A percentile compares a stretch with the other conserved stretches of the same genome.
Evolutionary conservation across 2,797 vertebrate species (phyloP).

Genomic region (Erpetoichthys calabaricus): DNA sequence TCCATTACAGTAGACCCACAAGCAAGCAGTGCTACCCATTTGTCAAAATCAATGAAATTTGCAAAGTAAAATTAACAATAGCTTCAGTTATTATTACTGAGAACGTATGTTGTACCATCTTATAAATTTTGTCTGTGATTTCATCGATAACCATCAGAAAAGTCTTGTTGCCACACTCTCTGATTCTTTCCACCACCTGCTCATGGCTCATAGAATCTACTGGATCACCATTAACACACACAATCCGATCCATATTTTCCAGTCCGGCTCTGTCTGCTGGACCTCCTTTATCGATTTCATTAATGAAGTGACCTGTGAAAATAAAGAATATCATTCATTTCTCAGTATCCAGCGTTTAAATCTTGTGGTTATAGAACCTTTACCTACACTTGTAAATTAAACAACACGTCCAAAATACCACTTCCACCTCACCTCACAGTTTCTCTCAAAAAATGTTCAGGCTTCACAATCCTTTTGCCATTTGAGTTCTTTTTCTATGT

Average conservation of each 20-base stretch:
- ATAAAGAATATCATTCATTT: background rate
- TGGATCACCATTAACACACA: constrained; percentile 64
- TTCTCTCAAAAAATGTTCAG: too few relatives aligned
- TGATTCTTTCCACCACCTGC: constrained; percentile 61
- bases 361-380: too few relatives aligned
- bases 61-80: too few relatives aligned
- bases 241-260: constrained; percentile 63
- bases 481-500: too few relatives aligned
- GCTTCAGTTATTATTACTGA: too few relatives aligned
- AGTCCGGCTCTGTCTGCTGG: constrained; percentile 62
- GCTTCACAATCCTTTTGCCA: too few relatives aligned
- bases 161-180: constrained; percentile 44
- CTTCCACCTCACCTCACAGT: too few relatives aligned
- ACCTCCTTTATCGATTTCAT: constrained; percentile 60
- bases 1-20: too few relatives aligned
- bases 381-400: background rate
- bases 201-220: constrained; percentile 59
- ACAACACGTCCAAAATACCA: background rate
- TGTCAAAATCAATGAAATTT: too few relatives aligned
- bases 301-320: constrained; percentile 62
- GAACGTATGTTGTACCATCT: constrained; percentile 49
- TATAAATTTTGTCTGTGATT: constrained; percentile 62
- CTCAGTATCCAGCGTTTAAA: too few relatives aligned
- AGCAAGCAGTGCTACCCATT: too few relatives aligned
- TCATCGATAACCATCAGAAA: constrained; percentile 68